These are phyloP conservation scores for Alcedo quadribrachys DNA, from an alignment of 2,797 vertebrate species.

Conservation along the genomic window DNA sequence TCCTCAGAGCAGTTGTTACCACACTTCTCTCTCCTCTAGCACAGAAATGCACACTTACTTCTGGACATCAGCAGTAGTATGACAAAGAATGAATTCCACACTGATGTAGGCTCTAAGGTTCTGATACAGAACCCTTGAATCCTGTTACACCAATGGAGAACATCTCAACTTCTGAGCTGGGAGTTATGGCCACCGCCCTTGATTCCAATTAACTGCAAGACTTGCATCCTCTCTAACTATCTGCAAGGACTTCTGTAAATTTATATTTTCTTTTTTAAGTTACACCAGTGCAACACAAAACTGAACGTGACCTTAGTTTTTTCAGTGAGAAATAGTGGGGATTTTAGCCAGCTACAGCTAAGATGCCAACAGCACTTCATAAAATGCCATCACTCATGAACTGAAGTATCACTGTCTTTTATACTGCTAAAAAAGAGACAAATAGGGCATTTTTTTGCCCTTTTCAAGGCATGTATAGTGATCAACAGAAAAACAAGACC, in stretches of 20 bases:
- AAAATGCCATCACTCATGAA: not conserved
- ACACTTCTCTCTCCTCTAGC: not conserved
- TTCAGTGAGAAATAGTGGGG: not conserved
- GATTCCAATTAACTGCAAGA: not conserved
- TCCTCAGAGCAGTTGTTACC: not conserved
- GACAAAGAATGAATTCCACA: not conserved
- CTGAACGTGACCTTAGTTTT: not conserved
- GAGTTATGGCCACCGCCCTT: not conserved
- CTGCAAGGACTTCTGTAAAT: not conserved
- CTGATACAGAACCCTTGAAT: not conserved
- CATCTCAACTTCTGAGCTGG: not conserved
- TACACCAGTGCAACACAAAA: not conserved
- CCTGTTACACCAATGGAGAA: not conserved
- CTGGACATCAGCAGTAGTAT: not conserved
- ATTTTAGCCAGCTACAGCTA: not conserved
- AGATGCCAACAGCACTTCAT: not conserved
- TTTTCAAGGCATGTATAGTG: constrained; percentile 47
- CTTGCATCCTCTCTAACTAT: not conserved
- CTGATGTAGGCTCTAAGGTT: not conserved
- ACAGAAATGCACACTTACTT: not conserved
- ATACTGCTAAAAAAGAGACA: not conserved
- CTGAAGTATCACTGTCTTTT: not conserved
- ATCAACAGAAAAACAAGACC: constrained; percentile 55
- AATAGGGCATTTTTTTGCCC: not conserved
- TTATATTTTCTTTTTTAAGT: not conserved